These are phyloP conservation scores for Gallinago stenura DNA, from an alignment of 2,797 vertebrate species.

Conservation along the genomic window DNA sequence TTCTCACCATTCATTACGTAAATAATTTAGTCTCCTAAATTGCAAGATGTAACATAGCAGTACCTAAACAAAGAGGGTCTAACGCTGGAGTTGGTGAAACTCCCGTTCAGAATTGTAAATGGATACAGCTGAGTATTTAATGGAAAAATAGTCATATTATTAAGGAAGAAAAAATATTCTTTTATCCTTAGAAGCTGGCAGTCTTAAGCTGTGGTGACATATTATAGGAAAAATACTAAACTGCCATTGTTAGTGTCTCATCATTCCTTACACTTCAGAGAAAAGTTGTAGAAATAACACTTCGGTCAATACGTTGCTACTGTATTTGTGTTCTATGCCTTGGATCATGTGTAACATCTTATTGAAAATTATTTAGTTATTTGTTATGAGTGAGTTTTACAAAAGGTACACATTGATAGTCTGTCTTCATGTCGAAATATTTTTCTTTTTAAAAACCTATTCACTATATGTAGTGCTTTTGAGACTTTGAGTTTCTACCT, in stretches of 20 bases:
- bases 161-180: conserved; percentile 8
- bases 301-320: conserved; percentile 36
- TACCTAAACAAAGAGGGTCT: background rate
- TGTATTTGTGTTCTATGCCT: conserved; percentile 1
- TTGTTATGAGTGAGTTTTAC: conserved; percentile 15
- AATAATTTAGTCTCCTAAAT: background rate
- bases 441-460: background rate
- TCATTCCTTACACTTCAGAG: conserved; percentile 21
- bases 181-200: background rate
- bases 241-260: conserved; percentile 3
- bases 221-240: conserved; percentile 16
- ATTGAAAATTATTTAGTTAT: background rate
- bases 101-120: background rate
- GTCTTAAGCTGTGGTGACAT: conserved; percentile 28
- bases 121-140: background rate
- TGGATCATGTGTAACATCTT: background rate
- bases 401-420: conserved; percentile 4
- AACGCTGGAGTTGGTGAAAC: background rate
- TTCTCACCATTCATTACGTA: background rate
- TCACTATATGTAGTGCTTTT: background rate
- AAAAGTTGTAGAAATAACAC: conserved; percentile 38
- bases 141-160: background rate
- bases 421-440: conserved; percentile 39
- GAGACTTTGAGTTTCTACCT: background rate
- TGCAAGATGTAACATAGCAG: background rate